phyloP scores from a whole-genome alignment of 2,113 vertebrate genomes.

The Mesitornis unicolor region DNA sequence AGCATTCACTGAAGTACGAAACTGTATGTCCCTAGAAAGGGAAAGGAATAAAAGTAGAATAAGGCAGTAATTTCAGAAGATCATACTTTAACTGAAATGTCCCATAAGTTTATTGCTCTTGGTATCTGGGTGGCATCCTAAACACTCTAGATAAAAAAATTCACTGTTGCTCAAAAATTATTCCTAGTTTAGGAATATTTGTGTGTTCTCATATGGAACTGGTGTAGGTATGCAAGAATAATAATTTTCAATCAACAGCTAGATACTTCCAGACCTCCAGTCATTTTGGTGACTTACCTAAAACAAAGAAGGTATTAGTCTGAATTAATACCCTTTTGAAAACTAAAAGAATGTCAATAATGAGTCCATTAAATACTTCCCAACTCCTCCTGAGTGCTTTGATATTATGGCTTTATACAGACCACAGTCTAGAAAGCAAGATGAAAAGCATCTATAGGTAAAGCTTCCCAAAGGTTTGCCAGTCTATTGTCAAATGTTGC shows the following conservation, averaged over 20 bases:
- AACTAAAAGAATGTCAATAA: neutral
- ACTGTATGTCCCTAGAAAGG: neutral
- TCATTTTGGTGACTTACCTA: neutral
- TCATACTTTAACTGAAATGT: neutral
- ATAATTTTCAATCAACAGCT: neutral
- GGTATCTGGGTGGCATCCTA: neutral
- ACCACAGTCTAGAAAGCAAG: slow-evolving; percentile 35
- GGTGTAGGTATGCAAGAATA: neutral
- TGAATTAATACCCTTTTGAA: neutral
- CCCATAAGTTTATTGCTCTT: neutral
- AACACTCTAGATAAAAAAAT: neutral
- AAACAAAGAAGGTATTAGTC: neutral
- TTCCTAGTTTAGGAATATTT: neutral
- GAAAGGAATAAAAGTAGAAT: neutral
- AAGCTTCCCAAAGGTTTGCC: slow-evolving; percentile 17
- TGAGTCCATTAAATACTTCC: neutral
- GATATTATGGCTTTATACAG: slow-evolving; percentile 15
- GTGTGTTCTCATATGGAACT: neutral
- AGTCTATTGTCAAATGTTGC: neutral
- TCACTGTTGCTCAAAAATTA: neutral
- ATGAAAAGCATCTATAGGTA: slow-evolving; percentile 6
- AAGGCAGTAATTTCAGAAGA: neutral
- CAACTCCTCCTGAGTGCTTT: slow-evolving; percentile 12
- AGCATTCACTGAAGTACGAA: neutral
- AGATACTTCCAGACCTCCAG: neutral